A percentile compares a stretch with the other conserved stretches of the same genome.
Conservation (phyloP, 2,797 vertebrate genomes). For the Ficedula albicollis region DNA sequence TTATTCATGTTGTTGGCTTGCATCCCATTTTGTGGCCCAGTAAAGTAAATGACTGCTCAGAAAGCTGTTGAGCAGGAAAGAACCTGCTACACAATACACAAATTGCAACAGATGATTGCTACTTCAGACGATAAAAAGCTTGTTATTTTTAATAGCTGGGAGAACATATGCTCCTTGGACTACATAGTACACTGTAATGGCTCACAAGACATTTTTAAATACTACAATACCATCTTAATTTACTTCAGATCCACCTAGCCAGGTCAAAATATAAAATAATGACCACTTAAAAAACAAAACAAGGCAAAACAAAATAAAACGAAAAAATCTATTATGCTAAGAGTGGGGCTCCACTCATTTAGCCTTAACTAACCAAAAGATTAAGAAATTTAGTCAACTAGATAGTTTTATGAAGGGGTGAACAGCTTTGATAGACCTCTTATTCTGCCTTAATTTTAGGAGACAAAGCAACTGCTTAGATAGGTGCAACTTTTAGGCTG, state of each 20-base stretch:
- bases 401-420: neutral
- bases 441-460: neutral
- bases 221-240: neutral
- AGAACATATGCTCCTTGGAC: neutral
- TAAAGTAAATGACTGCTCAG: neutral
- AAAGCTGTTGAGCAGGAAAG: neutral
- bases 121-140: constrained; percentile 12
- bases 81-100: neutral
- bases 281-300: neutral
- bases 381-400: neutral
- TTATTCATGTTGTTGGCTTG: neutral
- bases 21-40: neutral
- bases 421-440: neutral
- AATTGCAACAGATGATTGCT: neutral
- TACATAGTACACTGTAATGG: neutral
- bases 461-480: neutral
- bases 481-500: neutral
- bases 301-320: neutral
- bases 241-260: neutral
- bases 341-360: neutral
- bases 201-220: neutral
- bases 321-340: neutral
- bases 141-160: neutral
- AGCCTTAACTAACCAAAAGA: neutral
- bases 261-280: neutral